Evolutionary conservation across 37 sponge, comb jelly and placozoan species (phyloP).

Genomic region (Eunapius fragilis): DNA sequence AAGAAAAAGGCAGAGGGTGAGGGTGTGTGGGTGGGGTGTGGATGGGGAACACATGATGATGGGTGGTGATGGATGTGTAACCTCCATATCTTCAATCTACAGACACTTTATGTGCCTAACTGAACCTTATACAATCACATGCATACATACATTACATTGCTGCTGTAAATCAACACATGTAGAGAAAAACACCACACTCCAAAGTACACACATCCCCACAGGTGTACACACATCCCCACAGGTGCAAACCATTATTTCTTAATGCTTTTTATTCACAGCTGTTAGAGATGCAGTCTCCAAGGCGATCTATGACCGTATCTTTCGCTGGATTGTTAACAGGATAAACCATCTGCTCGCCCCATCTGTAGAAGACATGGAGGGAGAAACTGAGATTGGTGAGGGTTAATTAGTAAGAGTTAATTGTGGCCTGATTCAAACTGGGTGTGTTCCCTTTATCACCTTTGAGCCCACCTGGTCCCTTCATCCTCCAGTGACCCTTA

Average conservation of each 20-base stretch:
- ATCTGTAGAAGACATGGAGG: conserved; percentile 19
- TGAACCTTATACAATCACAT: no score
- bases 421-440: background rate
- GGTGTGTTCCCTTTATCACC: background rate
- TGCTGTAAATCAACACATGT: no score
- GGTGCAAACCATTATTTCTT: no score
- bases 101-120: no score
- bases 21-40: background rate
- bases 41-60: background rate
- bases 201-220: no score
- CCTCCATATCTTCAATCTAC: no score
- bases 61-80: no score
- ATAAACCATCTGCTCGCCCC: conserved; percentile 80
- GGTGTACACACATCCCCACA: no score
- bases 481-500: no score
- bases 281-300: conserved; percentile 80
- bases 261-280: conserved; percentile 27
- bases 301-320: conserved; percentile 70
- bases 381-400: conserved; percentile 71
- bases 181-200: no score
- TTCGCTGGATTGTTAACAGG: conserved; percentile 88
- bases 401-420: background rate
- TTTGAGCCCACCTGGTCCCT: no score
- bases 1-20: conserved; percentile 56
- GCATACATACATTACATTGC: no score